Evolutionary conservation across 2,888 invertebrate species (phyloP), one percentile per base, ranked within the genome.

Genomic region (Chloroclysta siterata): DNA sequence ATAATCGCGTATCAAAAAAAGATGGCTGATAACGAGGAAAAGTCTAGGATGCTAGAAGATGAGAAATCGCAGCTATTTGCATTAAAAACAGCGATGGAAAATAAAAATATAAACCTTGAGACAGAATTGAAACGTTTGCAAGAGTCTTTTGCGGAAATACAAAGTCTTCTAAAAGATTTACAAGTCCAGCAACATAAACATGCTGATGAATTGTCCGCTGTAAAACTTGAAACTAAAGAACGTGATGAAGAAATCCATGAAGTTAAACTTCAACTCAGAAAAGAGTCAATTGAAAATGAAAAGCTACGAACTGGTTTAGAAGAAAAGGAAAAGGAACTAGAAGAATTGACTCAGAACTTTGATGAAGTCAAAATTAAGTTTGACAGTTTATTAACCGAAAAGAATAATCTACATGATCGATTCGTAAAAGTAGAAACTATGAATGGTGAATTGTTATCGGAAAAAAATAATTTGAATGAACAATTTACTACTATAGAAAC

Each of bases 361-460:
- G 89, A 94, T 67, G 88, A 89, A 61, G 70, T 80, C 77, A 83
- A 85, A 64, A 80, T 81, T 61, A 90, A 93, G 46, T 72, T 94
- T 3, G 85, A 93, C 15, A 78, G 71, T 64, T 84, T 76, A 55
- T 75, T 90, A 28, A 75, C 80, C 42, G 86, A 89, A 15, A 94
- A 94, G 75, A 86, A 84, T 73, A 65, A 93, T 90, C 71, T 81
- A 79, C 69, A 82, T 82, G 78, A 83, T 58, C 89, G 91, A 55
- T 72, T 94, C 2, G 84, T 91, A 15, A 76, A 70, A 61, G 85
- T 75, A 0, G 95, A 95, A 75, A 86, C 80, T 7, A 96, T 95
- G 77, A 94, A 95, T 71, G 95, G 95, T 73, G 95, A 95, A 53
- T 94, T 96, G 65, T 83, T 95, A 60, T 96, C 84, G 80, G 58